Conservation (phyloP, 2,888 invertebrate genomes). For the Adineta ricciae region DNA sequence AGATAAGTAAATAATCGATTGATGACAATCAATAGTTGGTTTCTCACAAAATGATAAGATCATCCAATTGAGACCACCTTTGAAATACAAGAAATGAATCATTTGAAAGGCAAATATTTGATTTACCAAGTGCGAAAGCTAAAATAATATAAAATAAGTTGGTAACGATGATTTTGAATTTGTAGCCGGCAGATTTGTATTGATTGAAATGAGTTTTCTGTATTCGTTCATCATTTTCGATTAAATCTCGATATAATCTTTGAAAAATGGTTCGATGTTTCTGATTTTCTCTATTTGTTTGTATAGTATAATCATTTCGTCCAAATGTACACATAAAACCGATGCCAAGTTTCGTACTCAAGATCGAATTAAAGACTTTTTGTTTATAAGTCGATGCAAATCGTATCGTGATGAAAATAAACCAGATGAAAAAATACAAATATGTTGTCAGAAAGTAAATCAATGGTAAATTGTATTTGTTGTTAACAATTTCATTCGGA, state of each 20-base stretch:
- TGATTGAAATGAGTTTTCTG: background rate
- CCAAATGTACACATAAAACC: background rate
- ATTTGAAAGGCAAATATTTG: too few relatives aligned
- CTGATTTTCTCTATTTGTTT: background rate
- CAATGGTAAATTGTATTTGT: background rate
- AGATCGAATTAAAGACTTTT: background rate
- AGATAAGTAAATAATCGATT: background rate
- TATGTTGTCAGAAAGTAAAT: background rate
- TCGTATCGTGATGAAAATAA: background rate
- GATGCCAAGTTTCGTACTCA: background rate
- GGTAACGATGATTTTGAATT: background rate
- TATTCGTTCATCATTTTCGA: background rate
- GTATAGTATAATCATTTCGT: background rate
- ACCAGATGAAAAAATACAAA: background rate
- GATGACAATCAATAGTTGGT: background rate
- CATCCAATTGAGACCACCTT: background rate
- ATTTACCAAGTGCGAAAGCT: background rate
- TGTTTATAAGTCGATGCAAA: background rate
- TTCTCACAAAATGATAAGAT: background rate
- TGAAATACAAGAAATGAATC: background rate
- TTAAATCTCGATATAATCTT: background rate
- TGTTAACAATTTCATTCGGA: background rate
- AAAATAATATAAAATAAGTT: background rate
- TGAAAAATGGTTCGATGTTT: background rate
- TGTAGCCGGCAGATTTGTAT: background rate